Conservation (phyloP, 2,888 invertebrate genomes). For the Andrena bucephala region DNA sequence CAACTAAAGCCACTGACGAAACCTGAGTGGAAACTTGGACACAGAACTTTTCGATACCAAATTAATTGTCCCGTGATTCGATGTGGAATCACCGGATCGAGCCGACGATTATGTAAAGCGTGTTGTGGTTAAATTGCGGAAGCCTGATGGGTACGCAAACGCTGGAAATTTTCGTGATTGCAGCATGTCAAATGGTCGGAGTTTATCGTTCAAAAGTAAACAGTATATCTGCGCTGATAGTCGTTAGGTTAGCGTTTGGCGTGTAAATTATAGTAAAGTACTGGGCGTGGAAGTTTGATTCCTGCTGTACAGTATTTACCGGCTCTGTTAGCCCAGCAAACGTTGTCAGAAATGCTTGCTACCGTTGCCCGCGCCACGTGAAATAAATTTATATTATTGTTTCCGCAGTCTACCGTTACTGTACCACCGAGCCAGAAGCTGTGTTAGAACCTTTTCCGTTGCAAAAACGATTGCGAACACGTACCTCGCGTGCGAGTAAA, state of each 20-base stretch:
- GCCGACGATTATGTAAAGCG: background rate
- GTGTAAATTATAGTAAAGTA: conserved; percentile 43
- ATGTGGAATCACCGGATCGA: background rate
- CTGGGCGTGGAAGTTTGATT: conserved; percentile 32
- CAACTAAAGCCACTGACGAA: too few species aligned
- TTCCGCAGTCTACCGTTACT: background rate
- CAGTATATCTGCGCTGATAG: conserved; percentile 28
- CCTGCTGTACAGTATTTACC: conserved; percentile 32
- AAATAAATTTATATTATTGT: conserved; percentile 24
- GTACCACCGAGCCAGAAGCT: background rate
- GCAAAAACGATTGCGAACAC: background rate
- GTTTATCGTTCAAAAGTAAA: conserved; percentile 44
- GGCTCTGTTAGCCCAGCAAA: background rate
- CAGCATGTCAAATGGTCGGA: conserved; percentile 18
- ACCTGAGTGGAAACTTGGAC: too few species aligned
- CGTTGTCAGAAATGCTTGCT: background rate
- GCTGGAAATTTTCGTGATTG: conserved; percentile 40
- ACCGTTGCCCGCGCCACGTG: background rate
- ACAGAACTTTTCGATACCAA: background rate
- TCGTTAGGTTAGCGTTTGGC: conserved; percentile 6
- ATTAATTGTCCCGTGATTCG: background rate
- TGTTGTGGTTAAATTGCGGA: background rate
- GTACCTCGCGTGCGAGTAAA: conserved; percentile 2
- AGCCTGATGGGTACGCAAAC: background rate
- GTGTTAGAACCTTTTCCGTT: background rate